Evolutionary conservation across 1,140 invertebrate species (phyloP), one percentile per base, ranked within the genome.

Genomic region (Bombus affinis): DNA sequence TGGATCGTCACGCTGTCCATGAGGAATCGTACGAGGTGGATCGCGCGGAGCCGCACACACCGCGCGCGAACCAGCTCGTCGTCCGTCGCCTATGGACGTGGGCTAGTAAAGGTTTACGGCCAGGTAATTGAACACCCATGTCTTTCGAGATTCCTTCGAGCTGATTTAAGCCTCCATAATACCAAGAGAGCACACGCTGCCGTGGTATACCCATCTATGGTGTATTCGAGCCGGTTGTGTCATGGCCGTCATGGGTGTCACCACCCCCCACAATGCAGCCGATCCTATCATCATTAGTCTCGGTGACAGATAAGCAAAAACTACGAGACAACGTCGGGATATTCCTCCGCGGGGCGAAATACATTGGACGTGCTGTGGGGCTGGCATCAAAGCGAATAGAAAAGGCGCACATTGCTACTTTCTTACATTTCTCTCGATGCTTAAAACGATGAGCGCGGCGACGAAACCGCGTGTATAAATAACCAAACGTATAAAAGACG

Each of bases 51-150:
- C 47, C 5, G 47, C 81, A 73, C 71, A 88, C 66, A 68, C 59
- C 39, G 22, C 87, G 88, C 85, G 85, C 88, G 79, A 89, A 89
- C 89, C 44, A 72, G 87, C 89, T 89, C 89, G 89, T 90, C 73
- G 85, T 74, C 80, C 85, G 86, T 87, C 89, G 88, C 59, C 75
- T 65, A 81, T 87, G 85, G 86, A 85, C 86, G 90, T 91, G 83
- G 91, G 90, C 88, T 90, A 90, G 89, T 88, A 88, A 87, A 92
- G 90, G 90, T 93, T 93, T 93, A 93, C 88, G 92, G 89, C 88
- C 91, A 86, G 84, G 92, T 93, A 93, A 93, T 93, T 92, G 91
- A 93, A 93, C 92, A 93, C 92, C 91, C 90, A 85, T 90, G 90
- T 91, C 87, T 88, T 83, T 88, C 83, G 86, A 85, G 91, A 91